Evolutionary conservation across 2,797 vertebrate genomes (phyloP).

Genomic region (Miichthys miiuy): DNA sequence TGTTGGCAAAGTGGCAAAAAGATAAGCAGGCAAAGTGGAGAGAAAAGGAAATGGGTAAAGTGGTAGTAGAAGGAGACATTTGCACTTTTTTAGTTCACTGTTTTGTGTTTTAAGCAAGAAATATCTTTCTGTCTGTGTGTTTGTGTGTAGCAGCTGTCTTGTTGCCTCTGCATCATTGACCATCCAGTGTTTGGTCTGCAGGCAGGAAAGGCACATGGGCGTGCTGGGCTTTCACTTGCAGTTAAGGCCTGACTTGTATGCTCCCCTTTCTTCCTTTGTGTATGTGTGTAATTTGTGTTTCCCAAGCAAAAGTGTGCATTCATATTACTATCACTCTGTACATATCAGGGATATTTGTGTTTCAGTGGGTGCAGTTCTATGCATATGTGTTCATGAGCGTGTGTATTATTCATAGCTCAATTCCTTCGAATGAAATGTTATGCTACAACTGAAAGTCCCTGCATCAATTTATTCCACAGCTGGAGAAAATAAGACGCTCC

Average conservation of each 20-base stretch:
- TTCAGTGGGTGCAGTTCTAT: not conserved
- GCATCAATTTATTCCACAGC: slow-evolving; percentile 46
- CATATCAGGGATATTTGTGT: not conserved
- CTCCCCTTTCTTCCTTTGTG: slow-evolving; percentile 15
- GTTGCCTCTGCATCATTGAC: slow-evolving; percentile 70
- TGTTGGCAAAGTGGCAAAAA: slow-evolving; percentile 13
- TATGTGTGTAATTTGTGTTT: slow-evolving; percentile 26
- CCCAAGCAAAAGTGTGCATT: not conserved
- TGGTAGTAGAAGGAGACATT: not conserved
- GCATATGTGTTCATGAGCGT: slow-evolving; percentile 14
- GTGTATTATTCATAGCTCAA: slow-evolving; percentile 42
- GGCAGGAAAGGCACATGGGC: slow-evolving; percentile 63
- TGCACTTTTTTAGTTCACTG: slow-evolving; percentile 12
- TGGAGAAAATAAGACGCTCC: slow-evolving; percentile 38
- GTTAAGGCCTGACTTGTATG: slow-evolving; percentile 57
- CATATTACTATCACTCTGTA: slow-evolving; percentile 8
- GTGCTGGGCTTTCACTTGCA: slow-evolving; percentile 75
- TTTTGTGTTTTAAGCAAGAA: slow-evolving; percentile 37
- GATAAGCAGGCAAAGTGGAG: slow-evolving; percentile 18
- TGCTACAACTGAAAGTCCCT: slow-evolving; percentile 25
- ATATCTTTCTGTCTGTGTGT: not conserved
- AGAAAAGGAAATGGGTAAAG: no score
- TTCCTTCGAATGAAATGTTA: slow-evolving; percentile 36
- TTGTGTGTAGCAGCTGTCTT: slow-evolving; percentile 50
- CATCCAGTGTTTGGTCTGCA: slow-evolving; percentile 63